phyloP scores from a whole-genome alignment of 2,797 vertebrate species.

The Rhyacichthys aspro region DNA sequence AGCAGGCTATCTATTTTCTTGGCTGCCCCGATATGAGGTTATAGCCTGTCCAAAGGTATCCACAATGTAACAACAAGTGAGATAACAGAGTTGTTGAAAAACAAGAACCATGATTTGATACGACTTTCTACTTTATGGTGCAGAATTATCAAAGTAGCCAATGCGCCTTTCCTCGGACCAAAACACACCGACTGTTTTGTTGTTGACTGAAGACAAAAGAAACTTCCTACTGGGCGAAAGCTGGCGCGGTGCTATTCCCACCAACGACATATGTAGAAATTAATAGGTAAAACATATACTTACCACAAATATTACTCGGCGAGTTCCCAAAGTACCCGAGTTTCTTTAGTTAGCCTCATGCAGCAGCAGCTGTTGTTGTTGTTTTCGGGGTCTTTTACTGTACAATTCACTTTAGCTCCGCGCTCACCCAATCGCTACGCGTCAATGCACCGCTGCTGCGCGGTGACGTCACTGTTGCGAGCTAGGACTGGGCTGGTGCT shows the following conservation, averaged over 20 bases:
- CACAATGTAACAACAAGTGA: constrained; percentile 5
- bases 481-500: constrained; percentile 64
- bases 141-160: neutral
- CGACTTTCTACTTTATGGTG: neutral
- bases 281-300: neutral
- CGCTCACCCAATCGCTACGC: constrained; percentile 68
- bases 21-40: constrained; percentile 4
- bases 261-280: neutral
- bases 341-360: constrained; percentile 36
- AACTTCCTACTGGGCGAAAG: constrained; percentile 72
- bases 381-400: constrained; percentile 33
- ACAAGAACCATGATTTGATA: neutral
- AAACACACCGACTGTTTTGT: constrained; percentile 47
- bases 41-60: constrained; percentile 67
- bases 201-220: constrained; percentile 79
- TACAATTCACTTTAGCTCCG: constrained; percentile 45
- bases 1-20: constrained; percentile 13
- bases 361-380: constrained; percentile 49
- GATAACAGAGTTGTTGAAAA: constrained; percentile 16
- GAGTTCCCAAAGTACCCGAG: constrained; percentile 19
- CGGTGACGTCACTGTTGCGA: constrained; percentile 81
- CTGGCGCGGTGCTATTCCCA: constrained; percentile 1
- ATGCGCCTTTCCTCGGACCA: constrained; percentile 3
- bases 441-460: constrained; percentile 49
- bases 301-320: constrained; percentile 54